Base-by-base conservation (phyloP, 23 tunicate genomes). In the Ascidia mentula region DNA sequence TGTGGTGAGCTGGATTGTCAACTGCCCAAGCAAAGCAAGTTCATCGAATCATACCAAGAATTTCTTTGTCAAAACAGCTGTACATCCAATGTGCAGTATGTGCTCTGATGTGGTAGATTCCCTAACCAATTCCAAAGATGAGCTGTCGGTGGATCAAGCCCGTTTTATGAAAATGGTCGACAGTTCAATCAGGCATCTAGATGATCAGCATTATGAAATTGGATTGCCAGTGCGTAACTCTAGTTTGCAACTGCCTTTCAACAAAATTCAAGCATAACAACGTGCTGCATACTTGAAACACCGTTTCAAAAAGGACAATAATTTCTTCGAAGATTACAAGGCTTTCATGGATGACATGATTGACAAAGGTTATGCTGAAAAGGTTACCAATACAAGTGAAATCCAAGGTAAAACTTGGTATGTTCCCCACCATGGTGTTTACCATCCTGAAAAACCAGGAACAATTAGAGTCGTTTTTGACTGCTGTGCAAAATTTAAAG, bases 351-450 rank as follows among this genome's bases (percentile, higher is more conserved):
- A 77, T 7, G 75, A 77, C 53, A 84, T 75, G 82, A 77, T 84
- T 12, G 24, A 32, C 31, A 77, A 59, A 20, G 81, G 81, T 6
- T 84, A 59, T 37, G 88, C 82, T 9, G 88, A 84, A 84, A 77
- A 8, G 46, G 88, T 77, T 20, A 37, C 22, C 5, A 24, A 74
- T 24, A 13, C 74, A 30, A 53, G 30, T 3, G 73, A 40, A 32
- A 12, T 32, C 5, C 31, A 13, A 6, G 82, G 75, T 12, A 53
- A 45, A 77, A 35, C 69, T 2, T 77, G 88, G 88, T 84, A 60
- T 37, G 6, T 76, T 18, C 78, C 79, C 31, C 88, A 84, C 36
- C 88, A 84, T 53, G 88, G 82, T 12, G 88, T 84, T 60, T 60
- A 84, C 33, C 88, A 84, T 53, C 74, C 74, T 28, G 79, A 59